A percentile compares a stretch with the other conserved stretches of the same genome.
Conservation (phyloP, 2,888 invertebrate genomes). For the Spialia ferax region DNA sequence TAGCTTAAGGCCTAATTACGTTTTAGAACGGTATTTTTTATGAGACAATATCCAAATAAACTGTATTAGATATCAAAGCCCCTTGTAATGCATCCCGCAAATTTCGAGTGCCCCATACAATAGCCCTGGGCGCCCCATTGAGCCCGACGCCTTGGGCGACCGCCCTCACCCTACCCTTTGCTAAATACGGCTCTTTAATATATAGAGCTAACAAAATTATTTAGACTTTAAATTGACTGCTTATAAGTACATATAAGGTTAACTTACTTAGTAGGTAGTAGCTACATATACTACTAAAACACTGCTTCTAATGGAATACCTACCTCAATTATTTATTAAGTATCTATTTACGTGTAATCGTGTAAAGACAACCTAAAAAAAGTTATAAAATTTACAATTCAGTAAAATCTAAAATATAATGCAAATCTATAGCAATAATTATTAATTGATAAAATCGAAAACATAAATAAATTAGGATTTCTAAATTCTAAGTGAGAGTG, state of each 20-base stretch:
- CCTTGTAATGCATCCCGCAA: constrained; percentile 2
- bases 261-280: no score
- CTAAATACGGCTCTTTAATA: not conserved
- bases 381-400: no score
- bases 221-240: not conserved
- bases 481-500: no score
- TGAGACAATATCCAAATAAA: not conserved
- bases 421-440: no score
- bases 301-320: no score
- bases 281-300: no score
- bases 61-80: not conserved
- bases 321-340: no score
- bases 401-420: no score
- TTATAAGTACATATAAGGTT: not conserved
- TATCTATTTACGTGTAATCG: no score
- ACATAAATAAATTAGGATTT: no score
- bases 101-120: not conserved
- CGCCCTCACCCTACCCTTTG: not conserved
- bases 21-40: not conserved
- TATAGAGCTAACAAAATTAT: not conserved
- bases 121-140: not conserved
- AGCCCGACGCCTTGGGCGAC: not conserved
- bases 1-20: not conserved
- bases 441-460: no score
- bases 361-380: no score